Conservation (phyloP, 2,797 vertebrate species). For the Rhinophrynus dorsalis region DNA sequence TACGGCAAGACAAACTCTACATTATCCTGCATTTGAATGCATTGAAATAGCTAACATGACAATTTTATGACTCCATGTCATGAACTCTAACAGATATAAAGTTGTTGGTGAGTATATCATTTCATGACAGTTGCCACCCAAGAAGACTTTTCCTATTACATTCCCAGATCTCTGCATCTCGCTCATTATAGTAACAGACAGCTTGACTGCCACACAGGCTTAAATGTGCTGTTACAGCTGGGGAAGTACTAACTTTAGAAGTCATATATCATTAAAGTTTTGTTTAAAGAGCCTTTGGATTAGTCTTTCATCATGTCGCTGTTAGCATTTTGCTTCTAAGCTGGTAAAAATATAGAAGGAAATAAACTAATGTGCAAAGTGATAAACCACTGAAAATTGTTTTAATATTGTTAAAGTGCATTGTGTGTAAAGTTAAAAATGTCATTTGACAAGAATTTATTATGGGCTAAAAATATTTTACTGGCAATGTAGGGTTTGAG, state of each 20-base stretch:
- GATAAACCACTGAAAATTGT: neutral
- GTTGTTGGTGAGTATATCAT: slow-evolving; percentile 46
- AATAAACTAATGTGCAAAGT: neutral
- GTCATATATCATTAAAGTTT: slow-evolving; percentile 60
- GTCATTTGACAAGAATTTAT: too few relatives aligned
- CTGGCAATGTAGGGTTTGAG: too few relatives aligned
- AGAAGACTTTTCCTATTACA: slow-evolving; percentile 54
- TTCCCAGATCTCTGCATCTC: slow-evolving; percentile 55
- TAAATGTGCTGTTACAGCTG: slow-evolving; percentile 68
- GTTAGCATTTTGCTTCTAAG: neutral
- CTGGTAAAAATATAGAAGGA: slow-evolving; percentile 9
- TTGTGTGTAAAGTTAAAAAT: too few relatives aligned
- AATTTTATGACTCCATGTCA: slow-evolving; percentile 6
- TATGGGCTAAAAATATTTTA: too few relatives aligned
- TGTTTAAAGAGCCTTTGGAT: slow-evolving; percentile 60
- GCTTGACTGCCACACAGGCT: slow-evolving; percentile 52
- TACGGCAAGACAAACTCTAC: neutral
- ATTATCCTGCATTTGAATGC: neutral
- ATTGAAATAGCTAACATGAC: neutral
- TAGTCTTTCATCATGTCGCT: slow-evolving; percentile 50
- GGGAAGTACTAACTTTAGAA: slow-evolving; percentile 66
- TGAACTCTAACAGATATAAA: slow-evolving; percentile 6
- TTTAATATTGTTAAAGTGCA: too few relatives aligned
- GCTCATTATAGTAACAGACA: slow-evolving; percentile 62
- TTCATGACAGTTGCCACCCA: slow-evolving; percentile 66